Evolutionary conservation across 2,113 vertebrate species (phyloP).

Genomic region (Varanus salvator): DNA sequence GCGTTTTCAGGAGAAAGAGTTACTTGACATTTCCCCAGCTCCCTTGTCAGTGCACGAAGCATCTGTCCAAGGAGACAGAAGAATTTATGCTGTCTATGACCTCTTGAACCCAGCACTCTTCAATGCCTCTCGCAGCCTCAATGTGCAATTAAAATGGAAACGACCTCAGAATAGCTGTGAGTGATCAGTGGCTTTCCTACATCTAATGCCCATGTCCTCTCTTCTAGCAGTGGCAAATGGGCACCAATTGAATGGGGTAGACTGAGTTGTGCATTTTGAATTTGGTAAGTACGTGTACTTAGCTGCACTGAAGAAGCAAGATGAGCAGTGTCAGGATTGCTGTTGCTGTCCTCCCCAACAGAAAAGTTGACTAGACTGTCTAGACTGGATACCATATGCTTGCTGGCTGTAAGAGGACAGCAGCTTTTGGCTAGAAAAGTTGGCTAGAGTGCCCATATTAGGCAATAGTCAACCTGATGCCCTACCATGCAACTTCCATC

Average conservation of each 20-base stretch:
- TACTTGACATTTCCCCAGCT: conserved; percentile 87
- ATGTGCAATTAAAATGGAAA: conserved; percentile 92
- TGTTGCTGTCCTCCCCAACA: neutral
- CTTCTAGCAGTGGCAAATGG: neutral
- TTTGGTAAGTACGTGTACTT: neutral
- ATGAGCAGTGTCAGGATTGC: neutral
- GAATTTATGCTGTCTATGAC: conserved; percentile 91
- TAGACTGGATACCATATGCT: neutral
- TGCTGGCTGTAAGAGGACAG: neutral
- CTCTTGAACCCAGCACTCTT: conserved; percentile 83
- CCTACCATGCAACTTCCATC: no score
- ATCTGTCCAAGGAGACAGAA: conserved; percentile 86
- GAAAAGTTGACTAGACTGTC: neutral
- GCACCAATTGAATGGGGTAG: neutral
- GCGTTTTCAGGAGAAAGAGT: conserved; percentile 82
- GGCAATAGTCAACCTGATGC: no score
- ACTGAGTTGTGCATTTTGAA: neutral
- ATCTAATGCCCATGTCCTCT: neutral
- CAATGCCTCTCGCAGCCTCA: conserved; percentile 87
- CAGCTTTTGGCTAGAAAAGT: neutral
- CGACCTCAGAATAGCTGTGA: conserved; percentile 81
- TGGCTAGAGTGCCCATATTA: no score
- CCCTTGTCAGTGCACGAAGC: conserved; percentile 80
- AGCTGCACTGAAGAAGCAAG: neutral
- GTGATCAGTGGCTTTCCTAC: conserved; percentile 29